Evolutionary conservation across 92 coral and sea anemone genomes (phyloP), one percentile per base, ranked within the genome.

Genomic region (Hydrozoanthus gracilis): DNA sequence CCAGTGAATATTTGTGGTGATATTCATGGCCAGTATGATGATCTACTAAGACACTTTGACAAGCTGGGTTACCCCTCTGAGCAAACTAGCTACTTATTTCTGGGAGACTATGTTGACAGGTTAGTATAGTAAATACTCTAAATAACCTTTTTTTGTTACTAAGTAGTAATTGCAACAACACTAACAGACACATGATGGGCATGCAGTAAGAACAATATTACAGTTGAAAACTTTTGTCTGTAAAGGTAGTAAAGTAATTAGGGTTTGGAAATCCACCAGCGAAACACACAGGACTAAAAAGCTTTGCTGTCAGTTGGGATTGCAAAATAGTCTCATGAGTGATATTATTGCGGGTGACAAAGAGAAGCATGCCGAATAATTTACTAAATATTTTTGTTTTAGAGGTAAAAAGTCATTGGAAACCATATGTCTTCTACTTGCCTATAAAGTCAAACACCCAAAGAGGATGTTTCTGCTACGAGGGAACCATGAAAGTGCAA

Each of bases 91-190:
- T 94, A 86, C 79, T 66, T 94, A 80, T 94, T 94, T 67, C 88
- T 94, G 77, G 98, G 98, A 47, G 98, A 94, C 90, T 94, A 94
- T 87, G 98, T 94, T 3, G 98, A 94, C 88, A 90, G 98, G 98
- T 94, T 47, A 51, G 73, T 68, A 68, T 47, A 51, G 73, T 68
- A 68, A 27, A 27, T 2, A 27, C 39, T 27, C 2, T 0, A 0
- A 27, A 27, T 27, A 27, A 27, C 39, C 39, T 27, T 27, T 27
- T 27, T 27, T 27, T 27, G 39, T 27, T 27, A 27, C 39, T 27
- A 27, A 27, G 39, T 27, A 27, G 39, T 27, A 27, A 27, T 27
- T 27, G 39, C 39, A 27, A 2, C 39, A 27, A 27, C 39, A 27
- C 2, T 27, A 27, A 27, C 39, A 27, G 39, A 27, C 39, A 27